phyloP scores from a whole-genome alignment of 2,797 vertebrate genomes.

The Perodicticus potto region DNA sequence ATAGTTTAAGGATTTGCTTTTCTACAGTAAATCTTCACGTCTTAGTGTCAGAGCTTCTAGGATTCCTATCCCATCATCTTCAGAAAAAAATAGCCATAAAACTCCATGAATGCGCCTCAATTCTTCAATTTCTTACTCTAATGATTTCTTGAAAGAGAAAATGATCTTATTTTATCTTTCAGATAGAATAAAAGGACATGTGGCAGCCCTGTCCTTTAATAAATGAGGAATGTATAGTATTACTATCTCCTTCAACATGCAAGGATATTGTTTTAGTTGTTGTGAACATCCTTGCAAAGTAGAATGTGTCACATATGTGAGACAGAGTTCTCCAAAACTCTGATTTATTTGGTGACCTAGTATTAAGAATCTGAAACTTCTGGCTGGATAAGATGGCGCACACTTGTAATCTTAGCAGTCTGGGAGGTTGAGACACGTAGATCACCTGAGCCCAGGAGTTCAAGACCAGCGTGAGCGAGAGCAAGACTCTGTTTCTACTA shows the following conservation, averaged over 20 bases:
- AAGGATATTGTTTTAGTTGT: not conserved
- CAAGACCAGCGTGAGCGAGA: too few relatives aligned
- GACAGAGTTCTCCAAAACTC: not conserved
- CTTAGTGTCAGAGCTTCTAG: not conserved
- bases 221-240: not conserved
- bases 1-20: not conserved
- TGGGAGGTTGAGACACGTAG: too few relatives aligned
- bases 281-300: not conserved
- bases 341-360: not conserved
- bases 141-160: conserved; percentile 1
- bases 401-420: too few relatives aligned
- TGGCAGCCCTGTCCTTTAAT: not conserved
- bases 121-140: not conserved
- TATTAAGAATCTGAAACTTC: not conserved
- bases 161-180: not conserved
- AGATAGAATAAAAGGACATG: not conserved
- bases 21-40: not conserved
- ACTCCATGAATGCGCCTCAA: not conserved
- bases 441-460: too few relatives aligned
- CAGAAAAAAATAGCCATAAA: not conserved
- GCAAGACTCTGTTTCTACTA: too few relatives aligned
- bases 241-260: too few relatives aligned
- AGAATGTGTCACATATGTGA: not conserved
- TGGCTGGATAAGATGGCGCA: too few relatives aligned
- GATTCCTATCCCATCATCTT: not conserved